Base-by-base conservation (phyloP, 1,140 invertebrate genomes). In the Diabrotica undecimpunctata region DNA sequence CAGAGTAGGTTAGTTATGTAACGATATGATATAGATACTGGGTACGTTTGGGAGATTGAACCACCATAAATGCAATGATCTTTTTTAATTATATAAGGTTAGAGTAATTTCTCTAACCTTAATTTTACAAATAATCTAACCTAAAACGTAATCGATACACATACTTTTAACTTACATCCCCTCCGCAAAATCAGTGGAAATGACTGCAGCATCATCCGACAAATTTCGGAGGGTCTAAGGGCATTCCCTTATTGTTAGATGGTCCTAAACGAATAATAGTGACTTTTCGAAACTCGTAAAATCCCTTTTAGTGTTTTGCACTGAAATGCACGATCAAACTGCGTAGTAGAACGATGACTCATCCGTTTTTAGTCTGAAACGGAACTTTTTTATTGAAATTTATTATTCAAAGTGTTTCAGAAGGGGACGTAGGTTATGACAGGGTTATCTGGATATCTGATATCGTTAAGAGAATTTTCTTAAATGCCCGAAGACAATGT, bases 241-340 rank as follows among this genome's bases (percentile, higher is more conserved):
- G 25, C 25, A 25, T 25, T 25, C 25, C 14, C 54, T 55, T 14
- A 55, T 55, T 55, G 54, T 55, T 55, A 55, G 9, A 55, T 55
- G 14, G 36, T 55, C 14, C 13, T 55, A 35, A 55, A 14, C 54
- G 54, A 13, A 11, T 55, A 55, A 55, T 55, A 55, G 54, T 55
- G 54, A 55, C 54, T 55, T 55, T 55, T 55, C 54, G 54, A 55
- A 55, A 35, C 10, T 55, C 54, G 54, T 55, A 55, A 55, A 55
- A 36, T 55, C 54, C 54, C 54, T 7, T 55, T 55, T 55, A 55
- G 25, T 55, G 54, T 55, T 55, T 55, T 35, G 12, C 54, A 55
- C 14, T 35, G 54, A 55, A 55, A 55, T 55, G 54, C 4, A 25
- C 25, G 25, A 25, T 25, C 25, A 25, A 25, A 25, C 25, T 25